A percentile compares a stretch with the other conserved stretches of the same genome.
These are phyloP conservation scores for Urechis unicinctus DNA, from an alignment of 2,888 invertebrate species.

Conservation along the genomic window DNA sequence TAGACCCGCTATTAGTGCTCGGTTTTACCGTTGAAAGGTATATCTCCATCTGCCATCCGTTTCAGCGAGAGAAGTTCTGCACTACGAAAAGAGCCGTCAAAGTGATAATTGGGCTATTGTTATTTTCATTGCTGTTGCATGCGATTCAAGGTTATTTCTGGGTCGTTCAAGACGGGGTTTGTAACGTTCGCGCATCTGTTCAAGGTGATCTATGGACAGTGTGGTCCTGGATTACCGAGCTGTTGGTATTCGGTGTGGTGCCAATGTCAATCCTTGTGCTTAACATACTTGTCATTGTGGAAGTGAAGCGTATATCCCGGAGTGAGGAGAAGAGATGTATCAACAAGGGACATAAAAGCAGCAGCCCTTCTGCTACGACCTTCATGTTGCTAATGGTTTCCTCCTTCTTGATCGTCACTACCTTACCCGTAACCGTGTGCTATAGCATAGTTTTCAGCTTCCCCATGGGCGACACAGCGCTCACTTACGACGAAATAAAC, in stretches of 20 bases:
- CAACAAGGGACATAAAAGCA: constrained; percentile 10
- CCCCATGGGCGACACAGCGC: constrained; percentile 20
- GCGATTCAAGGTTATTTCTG: constrained; percentile 45
- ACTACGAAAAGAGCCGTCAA: constrained; percentile 37
- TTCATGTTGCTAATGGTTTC: constrained; percentile 44
- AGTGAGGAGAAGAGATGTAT: constrained; percentile 17
- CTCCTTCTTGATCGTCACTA: constrained; percentile 39
- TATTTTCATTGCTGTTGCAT: constrained; percentile 31
- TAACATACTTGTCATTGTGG: constrained; percentile 44
- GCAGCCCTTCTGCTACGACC: constrained; percentile 40
- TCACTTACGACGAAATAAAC: constrained; percentile 27
- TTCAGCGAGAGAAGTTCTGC: constrained; percentile 40
- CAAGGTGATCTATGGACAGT: constrained; percentile 34
- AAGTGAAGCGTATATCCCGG: constrained; percentile 27
- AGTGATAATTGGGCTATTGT: constrained; percentile 31
- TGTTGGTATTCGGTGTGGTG: constrained; percentile 41
- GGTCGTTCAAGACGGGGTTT: constrained; percentile 23
- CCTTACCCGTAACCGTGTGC: constrained; percentile 36
- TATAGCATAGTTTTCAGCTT: constrained; percentile 29
- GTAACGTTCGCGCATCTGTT: constrained; percentile 27
- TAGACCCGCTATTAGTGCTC: constrained; percentile 44
- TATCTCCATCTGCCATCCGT: constrained; percentile 49
- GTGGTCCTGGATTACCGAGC: constrained; percentile 45
- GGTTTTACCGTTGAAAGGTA: constrained; percentile 49
- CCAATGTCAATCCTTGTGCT: constrained; percentile 44